Percentiles rank a stretch among this genome's conserved stretches.
Conservation (phyloP, 2,797 vertebrate species). For the Carcharodon carcharias region DNA sequence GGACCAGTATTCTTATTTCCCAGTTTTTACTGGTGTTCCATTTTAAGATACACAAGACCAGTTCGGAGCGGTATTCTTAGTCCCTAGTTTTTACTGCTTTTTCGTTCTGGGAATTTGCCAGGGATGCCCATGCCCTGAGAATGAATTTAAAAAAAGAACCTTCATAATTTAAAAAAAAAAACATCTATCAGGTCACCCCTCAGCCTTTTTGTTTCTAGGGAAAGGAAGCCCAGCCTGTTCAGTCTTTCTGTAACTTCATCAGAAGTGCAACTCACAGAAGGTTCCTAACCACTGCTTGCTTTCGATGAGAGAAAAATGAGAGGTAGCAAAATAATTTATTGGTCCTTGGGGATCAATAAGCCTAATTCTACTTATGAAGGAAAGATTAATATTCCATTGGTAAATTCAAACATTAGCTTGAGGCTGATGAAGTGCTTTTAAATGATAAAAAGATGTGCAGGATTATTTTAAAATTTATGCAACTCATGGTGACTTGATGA, state of each 20-base stretch:
- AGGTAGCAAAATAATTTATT: not conserved
- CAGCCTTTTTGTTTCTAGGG: not conserved
- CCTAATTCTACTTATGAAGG: not conserved
- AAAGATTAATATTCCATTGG: slow-evolving; percentile 6
- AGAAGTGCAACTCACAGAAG: not conserved
- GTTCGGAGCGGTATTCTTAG: no score
- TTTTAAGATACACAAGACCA: no score
- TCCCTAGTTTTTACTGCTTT: no score
- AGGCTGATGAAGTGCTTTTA: slow-evolving; percentile 3
- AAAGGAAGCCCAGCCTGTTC: not conserved
- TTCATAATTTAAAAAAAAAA: not conserved
- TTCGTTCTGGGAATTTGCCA: no score
- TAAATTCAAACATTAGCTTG: not conserved
- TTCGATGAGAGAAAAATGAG: not conserved
- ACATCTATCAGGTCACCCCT: not conserved
- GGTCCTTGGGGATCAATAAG: not conserved
- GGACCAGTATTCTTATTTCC: no score
- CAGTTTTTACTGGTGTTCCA: no score
- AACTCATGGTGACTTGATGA: not conserved
- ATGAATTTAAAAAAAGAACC: not conserved
- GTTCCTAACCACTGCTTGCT: not conserved
- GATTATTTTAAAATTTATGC: not conserved
- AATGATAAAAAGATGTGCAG: slow-evolving; percentile 15
- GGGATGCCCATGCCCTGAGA: no score
- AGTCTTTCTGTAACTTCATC: not conserved